These are phyloP conservation scores for Galerucella nymphaeae DNA, from an alignment of 2,888 invertebrate genomes.

Conservation along the genomic window DNA sequence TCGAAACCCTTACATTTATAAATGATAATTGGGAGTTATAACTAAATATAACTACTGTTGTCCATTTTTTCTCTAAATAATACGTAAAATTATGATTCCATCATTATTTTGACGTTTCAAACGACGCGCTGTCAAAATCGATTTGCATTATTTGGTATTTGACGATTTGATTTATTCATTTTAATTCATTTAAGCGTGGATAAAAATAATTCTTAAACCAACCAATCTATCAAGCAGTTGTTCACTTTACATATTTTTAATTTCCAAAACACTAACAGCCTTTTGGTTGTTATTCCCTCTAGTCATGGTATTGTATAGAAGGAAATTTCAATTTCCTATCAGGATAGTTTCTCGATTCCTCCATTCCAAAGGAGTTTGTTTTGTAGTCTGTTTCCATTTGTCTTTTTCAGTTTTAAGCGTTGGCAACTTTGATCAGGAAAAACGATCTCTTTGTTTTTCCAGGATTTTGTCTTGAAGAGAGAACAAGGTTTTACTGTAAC, in stretches of 20 bases:
- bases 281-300: not conserved
- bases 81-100: too few species aligned
- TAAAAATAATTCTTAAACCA: too few species aligned
- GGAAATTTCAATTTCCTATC: not conserved
- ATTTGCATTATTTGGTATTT: too few species aligned
- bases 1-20: too few species aligned
- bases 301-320: not conserved
- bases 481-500: conserved; percentile 9
- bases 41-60: too few species aligned
- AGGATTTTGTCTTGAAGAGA: conserved; percentile 7
- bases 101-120: too few species aligned
- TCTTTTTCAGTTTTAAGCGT: conserved; percentile 19
- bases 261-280: not conserved
- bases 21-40: too few species aligned
- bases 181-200: too few species aligned
- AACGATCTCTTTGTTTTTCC: conserved; percentile 18
- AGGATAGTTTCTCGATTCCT: conserved; percentile 15
- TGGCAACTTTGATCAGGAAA: conserved; percentile 20
- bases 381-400: conserved; percentile 16
- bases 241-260: not conserved
- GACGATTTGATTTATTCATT: too few species aligned
- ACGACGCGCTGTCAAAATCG: too few species aligned
- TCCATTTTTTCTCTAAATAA: too few species aligned
- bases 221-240: not conserved
- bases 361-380: conserved; percentile 10